Evolutionary conservation across 2,888 invertebrate genomes (phyloP).

Genomic region (Liposcelis brunnea): DNA sequence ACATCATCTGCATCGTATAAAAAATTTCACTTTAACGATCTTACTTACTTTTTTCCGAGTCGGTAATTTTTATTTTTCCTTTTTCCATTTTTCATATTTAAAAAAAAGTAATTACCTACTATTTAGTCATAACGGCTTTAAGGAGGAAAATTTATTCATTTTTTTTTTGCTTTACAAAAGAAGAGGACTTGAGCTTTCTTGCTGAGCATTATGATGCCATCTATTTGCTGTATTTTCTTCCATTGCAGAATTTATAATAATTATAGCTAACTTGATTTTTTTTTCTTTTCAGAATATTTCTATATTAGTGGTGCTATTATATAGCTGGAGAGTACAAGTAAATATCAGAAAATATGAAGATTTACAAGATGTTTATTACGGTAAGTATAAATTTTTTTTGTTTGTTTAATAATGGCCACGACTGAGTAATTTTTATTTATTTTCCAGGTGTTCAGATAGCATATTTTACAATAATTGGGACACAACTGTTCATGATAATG

Average conservation of each 20-base stretch:
- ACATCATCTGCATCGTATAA: too few relatives aligned
- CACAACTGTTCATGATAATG: conserved; percentile 59
- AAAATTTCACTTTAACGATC: too few relatives aligned
- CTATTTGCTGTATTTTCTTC: conserved; percentile 5
- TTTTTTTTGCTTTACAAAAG: background rate
- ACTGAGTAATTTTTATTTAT: conserved; percentile 22
- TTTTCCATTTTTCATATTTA: too few relatives aligned
- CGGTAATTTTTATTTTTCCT: too few relatives aligned
- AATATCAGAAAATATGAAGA: conserved; percentile 50
- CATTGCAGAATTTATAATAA: conserved; percentile 10
- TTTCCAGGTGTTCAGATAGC: conserved; percentile 66
- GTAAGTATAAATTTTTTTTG: conserved; percentile 29
- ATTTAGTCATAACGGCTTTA: too few relatives aligned
- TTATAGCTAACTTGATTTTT: conserved; percentile 14
- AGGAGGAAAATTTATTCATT: too few relatives aligned
- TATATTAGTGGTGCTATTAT: conserved; percentile 51
- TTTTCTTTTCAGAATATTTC: conserved; percentile 54
- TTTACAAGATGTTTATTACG: conserved; percentile 59
- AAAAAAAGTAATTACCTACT: too few relatives aligned
- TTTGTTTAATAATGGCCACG: background rate
- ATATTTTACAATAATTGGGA: conserved; percentile 60
- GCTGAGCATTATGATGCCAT: conserved; percentile 7
- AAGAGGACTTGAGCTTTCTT: background rate
- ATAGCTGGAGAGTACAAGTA: conserved; percentile 57
- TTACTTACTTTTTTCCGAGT: too few relatives aligned